Percentiles rank a stretch among this genome's conserved stretches.
These are phyloP conservation scores for Melanargia galathea DNA, from an alignment of 2,888 invertebrate genomes.

Conservation along the genomic window DNA sequence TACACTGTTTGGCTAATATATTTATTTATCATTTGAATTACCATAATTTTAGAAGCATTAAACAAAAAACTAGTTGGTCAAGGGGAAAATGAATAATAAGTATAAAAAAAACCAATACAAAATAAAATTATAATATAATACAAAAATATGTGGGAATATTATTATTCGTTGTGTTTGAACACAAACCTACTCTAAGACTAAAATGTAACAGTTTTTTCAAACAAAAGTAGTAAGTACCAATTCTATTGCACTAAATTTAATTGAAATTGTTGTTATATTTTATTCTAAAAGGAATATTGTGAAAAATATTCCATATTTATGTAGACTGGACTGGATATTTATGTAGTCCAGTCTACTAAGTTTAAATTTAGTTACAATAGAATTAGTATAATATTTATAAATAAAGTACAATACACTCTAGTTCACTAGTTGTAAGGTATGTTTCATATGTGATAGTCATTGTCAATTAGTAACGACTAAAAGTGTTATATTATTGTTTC, in stretches of 20 bases:
- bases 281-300: background rate
- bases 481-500: conserved; percentile 30
- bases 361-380: background rate
- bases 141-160: conserved; percentile 54
- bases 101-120: conserved; percentile 49
- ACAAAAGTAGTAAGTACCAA: background rate
- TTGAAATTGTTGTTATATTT: background rate
- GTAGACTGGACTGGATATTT: too few relatives aligned
- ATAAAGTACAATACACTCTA: conserved; percentile 24
- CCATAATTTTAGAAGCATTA: conserved; percentile 57
- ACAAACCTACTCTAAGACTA: conserved; percentile 41
- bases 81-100: conserved; percentile 52
- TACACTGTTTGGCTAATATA: background rate
- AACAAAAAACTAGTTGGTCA: conserved; percentile 50
- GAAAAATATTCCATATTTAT: too few relatives aligned
- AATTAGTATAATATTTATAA: conserved; percentile 7
- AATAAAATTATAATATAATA: conserved; percentile 58
- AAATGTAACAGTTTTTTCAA: conserved; percentile 19
- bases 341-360: background rate
- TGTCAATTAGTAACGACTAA: conserved; percentile 8
- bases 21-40: conserved; percentile 29
- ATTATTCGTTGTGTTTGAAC: conserved; percentile 72
- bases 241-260: conserved; percentile 6
- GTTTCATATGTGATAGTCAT: conserved; percentile 14
- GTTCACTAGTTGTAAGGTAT: background rate